Evolutionary conservation across 2,797 vertebrate genomes (phyloP).

Genomic region (Neomorphus geoffroyi): DNA sequence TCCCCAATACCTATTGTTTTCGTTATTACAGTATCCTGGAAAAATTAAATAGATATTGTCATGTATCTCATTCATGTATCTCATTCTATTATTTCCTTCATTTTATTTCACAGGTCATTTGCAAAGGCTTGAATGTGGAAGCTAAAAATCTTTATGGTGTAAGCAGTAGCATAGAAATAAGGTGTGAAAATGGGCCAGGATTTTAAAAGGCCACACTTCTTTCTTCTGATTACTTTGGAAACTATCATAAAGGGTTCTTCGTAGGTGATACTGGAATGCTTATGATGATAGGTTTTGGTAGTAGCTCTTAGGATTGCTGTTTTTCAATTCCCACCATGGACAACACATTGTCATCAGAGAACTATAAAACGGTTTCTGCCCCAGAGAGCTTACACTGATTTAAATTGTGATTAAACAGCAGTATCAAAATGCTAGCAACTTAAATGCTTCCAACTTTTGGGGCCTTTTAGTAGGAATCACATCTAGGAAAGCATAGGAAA

Average conservation of each 20-base stretch:
- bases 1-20: conserved; percentile 5
- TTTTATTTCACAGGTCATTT: conserved; percentile 52
- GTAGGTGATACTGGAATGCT: neutral
- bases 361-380: neutral
- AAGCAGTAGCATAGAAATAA: conserved; percentile 16
- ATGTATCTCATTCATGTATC: neutral
- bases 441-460: neutral
- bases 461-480: neutral
- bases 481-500: neutral
- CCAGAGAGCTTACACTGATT: neutral
- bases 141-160: neutral
- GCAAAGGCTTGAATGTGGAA: conserved; percentile 3
- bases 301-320: neutral
- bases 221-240: neutral
- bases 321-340: neutral
- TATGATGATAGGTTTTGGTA: neutral
- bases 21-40: neutral
- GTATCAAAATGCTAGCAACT: neutral
- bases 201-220: conserved; percentile 16
- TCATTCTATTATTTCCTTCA: neutral
- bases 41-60: neutral
- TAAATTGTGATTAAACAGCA: neutral
- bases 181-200: neutral
- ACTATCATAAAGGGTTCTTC: neutral
- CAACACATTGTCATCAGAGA: neutral